These are phyloP conservation scores for Trypoxylon attenuatum DNA, from an alignment of 2,888 invertebrate genomes.

Conservation along the genomic window DNA sequence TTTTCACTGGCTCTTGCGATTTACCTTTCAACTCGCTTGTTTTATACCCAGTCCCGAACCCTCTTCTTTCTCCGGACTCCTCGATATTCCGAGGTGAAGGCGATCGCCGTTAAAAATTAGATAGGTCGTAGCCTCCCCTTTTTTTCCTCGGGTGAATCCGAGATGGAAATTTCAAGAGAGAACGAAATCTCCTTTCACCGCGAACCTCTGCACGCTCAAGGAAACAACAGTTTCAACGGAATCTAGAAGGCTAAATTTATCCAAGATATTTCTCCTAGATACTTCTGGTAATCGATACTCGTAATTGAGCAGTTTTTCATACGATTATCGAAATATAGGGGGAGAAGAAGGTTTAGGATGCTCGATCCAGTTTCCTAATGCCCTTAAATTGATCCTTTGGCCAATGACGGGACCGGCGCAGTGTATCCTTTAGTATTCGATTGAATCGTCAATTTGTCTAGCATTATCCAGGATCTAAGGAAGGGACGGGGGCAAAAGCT, in stretches of 20 bases:
- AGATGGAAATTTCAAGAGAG: slow-evolving; percentile 5
- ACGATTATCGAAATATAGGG: too few species aligned
- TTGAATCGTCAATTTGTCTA: slow-evolving; percentile 74
- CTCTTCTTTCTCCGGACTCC: slow-evolving; percentile 24
- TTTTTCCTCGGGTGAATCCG: slow-evolving; percentile 5
- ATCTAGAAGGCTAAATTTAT: too few species aligned
- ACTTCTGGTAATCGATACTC: neutral
- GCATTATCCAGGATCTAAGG: slow-evolving; percentile 70
- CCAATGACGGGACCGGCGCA: slow-evolving; percentile 50
- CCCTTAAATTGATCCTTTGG: slow-evolving; percentile 57
- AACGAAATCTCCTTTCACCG: slow-evolving; percentile 5
- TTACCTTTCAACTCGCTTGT: slow-evolving; percentile 69
- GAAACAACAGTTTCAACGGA: slow-evolving; percentile 8
- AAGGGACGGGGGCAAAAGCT: slow-evolving; percentile 25
- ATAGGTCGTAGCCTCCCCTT: slow-evolving; percentile 44
- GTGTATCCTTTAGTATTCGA: slow-evolving; percentile 68
- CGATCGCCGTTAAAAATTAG: slow-evolving; percentile 61
- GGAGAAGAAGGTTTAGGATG: neutral
- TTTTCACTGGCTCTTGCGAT: slow-evolving; percentile 64
- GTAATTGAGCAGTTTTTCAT: too few species aligned
- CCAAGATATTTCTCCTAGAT: too few species aligned
- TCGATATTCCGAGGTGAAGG: slow-evolving; percentile 57
- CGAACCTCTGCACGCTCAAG: slow-evolving; percentile 4
- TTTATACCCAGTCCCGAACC: slow-evolving; percentile 57
- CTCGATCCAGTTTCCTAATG: slow-evolving; percentile 54